phyloP scores from a whole-genome alignment of 2,797 vertebrate species.

The Steatocranus sp. region DNA sequence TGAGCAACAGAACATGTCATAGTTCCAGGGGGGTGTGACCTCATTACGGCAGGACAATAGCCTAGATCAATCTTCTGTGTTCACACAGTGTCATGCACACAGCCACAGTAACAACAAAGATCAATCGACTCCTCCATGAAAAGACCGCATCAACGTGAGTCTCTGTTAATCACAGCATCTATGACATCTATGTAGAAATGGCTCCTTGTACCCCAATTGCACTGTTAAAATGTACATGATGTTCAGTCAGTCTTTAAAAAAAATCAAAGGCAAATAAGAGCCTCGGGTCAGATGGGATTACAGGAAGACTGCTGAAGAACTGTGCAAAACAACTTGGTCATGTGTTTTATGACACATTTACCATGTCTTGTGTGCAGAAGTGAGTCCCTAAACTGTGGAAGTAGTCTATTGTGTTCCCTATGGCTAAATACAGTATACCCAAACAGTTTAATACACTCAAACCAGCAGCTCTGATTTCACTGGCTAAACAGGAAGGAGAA shows the following conservation, averaged over 20 bases:
- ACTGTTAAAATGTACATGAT: background rate
- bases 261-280: background rate
- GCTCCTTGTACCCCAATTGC: background rate
- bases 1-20: constrained; percentile 66
- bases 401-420: background rate
- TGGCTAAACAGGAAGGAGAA: background rate
- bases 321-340: background rate
- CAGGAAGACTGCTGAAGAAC: background rate
- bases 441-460: background rate
- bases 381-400: background rate
- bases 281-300: background rate
- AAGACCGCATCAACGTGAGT: rapidly evolving
- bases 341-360: background rate
- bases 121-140: background rate
- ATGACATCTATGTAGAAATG: background rate
- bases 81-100: background rate
- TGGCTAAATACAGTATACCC: background rate
- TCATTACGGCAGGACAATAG: constrained; percentile 46
- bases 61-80: constrained; percentile 3
- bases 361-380: background rate
- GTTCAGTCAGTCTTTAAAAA: background rate
- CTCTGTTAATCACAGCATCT: background rate
- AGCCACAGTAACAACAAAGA: background rate
- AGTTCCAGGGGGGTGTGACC: constrained; percentile 76
- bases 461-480: background rate